Conservation (phyloP, 2,797 vertebrate species). For the Eutrigla gurnardus region DNA sequence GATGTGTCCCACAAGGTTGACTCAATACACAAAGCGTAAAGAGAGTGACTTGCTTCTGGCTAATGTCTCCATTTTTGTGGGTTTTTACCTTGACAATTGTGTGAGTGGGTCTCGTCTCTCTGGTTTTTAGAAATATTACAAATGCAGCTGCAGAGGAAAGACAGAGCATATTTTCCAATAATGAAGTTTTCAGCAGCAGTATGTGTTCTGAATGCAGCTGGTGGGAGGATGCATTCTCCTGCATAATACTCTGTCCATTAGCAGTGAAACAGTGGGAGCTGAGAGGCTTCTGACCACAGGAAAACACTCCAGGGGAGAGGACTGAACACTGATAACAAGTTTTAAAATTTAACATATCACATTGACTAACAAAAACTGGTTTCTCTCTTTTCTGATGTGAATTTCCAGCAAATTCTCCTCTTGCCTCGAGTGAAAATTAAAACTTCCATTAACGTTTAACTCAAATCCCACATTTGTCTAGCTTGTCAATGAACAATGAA, state of each 20-base stretch:
- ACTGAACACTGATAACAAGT: conserved; percentile 28
- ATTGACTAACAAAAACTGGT: background rate
- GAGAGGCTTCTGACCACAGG: conserved; percentile 58
- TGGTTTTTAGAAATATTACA: conserved; percentile 50
- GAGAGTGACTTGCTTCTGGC: conserved; percentile 21
- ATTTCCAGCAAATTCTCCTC: background rate
- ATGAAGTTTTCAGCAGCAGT: conserved; percentile 74
- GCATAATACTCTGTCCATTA: conserved; percentile 72
- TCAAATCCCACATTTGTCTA: background rate
- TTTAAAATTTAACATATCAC: conserved; percentile 23
- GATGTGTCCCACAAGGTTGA: conserved; percentile 12
- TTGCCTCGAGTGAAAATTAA: too few species aligned
- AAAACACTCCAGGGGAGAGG: conserved; percentile 55
- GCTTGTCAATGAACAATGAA: background rate
- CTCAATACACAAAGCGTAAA: conserved; percentile 13
- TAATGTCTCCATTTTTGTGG: conserved; percentile 25
- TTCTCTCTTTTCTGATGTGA: background rate
- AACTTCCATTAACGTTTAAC: background rate
- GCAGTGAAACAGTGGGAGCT: conserved; percentile 57
- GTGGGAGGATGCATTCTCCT: conserved; percentile 67
- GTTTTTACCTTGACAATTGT: conserved; percentile 41
- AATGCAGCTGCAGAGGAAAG: conserved; percentile 58
- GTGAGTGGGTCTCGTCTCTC: conserved; percentile 55
- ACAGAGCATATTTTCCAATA: conserved; percentile 45
- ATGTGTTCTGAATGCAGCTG: conserved; percentile 68